Evolutionary conservation across 2,113 vertebrate genomes (phyloP).

Genomic region (Bufo gargarizans): DNA sequence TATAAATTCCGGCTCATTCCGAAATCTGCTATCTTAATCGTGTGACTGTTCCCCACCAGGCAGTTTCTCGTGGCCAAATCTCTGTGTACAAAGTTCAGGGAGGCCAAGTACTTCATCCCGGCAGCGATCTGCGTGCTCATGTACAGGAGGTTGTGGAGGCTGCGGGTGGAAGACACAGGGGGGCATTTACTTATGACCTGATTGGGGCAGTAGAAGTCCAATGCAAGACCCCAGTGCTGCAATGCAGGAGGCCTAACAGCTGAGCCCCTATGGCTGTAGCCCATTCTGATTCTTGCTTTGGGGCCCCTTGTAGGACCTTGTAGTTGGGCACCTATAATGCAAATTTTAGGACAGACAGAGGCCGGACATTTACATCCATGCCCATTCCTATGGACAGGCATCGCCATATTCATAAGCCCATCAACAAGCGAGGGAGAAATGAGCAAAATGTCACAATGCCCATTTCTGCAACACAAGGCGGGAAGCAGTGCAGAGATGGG

Average conservation of each 20-base stretch:
- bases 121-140: conserved; percentile 85
- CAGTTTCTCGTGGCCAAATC: conserved; percentile 85
- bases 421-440: too few species aligned
- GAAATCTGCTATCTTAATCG: conserved; percentile 85
- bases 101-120: conserved; percentile 82
- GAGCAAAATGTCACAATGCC: too few species aligned
- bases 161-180: conserved; percentile 54
- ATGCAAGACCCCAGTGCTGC: background rate
- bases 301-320: too few species aligned
- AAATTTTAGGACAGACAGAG: too few species aligned
- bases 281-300: too few species aligned
- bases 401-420: too few species aligned
- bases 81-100: conserved; percentile 83
- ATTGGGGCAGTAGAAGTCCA: background rate
- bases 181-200: background rate
- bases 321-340: too few species aligned
- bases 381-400: too few species aligned
- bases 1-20: conserved; percentile 87
- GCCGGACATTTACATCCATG: too few species aligned
- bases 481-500: background rate
- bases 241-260: too few species aligned
- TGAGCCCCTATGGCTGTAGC: too few species aligned
- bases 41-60: conserved; percentile 83
- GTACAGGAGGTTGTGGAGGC: conserved; percentile 79
- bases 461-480: too few species aligned